Percentiles rank a stretch among this genome's conserved stretches.
Conservation (phyloP, 2,113 vertebrate genomes). For the Baryphthengus martii region DNA sequence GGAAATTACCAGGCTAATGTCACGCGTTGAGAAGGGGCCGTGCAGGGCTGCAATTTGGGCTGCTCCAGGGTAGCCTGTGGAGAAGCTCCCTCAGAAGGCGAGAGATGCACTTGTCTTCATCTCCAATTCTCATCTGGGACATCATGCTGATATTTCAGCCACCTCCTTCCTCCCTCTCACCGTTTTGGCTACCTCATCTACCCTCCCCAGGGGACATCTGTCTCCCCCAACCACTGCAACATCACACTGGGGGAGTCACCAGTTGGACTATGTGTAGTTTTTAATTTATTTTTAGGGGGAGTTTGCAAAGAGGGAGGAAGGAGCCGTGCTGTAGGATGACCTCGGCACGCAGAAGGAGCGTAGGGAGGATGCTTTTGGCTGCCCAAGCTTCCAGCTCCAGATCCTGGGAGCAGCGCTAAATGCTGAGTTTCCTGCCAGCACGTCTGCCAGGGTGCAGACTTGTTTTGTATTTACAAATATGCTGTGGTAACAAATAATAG, state of each 20-base stretch:
- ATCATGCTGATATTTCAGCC: not conserved
- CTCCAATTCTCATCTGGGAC: not conserved
- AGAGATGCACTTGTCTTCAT: not conserved
- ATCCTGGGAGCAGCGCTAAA: not conserved
- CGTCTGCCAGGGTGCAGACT: not conserved
- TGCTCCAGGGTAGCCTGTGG: not conserved
- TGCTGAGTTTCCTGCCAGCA: not conserved
- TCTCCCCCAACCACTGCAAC: not conserved
- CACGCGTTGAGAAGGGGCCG: not conserved
- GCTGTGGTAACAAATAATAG: conserved; percentile 18
- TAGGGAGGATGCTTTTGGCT: fast-evolving
- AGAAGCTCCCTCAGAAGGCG: not conserved
- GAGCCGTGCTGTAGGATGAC: fast-evolving
- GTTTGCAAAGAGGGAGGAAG: not conserved
- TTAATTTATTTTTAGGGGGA: fast-evolving
- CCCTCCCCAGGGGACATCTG: not conserved
- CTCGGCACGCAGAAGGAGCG: not conserved
- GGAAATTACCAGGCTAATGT: conserved; percentile 15
- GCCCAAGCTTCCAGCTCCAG: not conserved
- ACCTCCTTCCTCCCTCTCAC: not conserved
- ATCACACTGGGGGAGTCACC: fast-evolving
- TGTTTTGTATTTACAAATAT: conserved; percentile 3
- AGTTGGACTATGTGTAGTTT: not conserved
- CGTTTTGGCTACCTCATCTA: not conserved
- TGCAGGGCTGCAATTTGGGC: not conserved